Evolutionary conservation across 2,113 vertebrate species (phyloP), one percentile per base, ranked within the genome.

Genomic region (Gadus chalcogrammus): DNA sequence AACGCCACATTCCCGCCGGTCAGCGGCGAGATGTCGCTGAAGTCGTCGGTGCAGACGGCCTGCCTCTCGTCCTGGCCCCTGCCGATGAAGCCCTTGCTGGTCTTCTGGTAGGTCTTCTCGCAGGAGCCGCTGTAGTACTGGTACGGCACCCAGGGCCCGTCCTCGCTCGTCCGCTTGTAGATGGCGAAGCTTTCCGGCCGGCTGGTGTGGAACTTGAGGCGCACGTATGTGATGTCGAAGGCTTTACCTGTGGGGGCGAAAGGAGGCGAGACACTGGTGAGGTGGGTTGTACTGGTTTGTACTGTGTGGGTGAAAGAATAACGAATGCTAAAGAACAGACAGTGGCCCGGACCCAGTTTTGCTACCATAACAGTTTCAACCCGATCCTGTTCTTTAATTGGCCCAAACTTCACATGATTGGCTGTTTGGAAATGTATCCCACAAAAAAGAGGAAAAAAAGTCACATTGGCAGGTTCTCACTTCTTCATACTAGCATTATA

Each of bases 71-170:
- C 94, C 70, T 94, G 93, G 0, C 96, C 94, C 0, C 95, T 98
- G 65, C 94, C 92, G 87, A 99, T 96, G 87, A 98, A 99, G 72
- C 93, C 95, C 0, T 90, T 91, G 77, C 85, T 94, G 0, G 66
- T 2, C 79, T 97, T 97, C 53, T 48, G 84, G 77, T 98, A 99
- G 0, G 97, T 99, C 79, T 96, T 97, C 90, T 96, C 93, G 0
- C 97, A 99, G 67, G 97, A 99, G 9, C 97, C 95, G 0, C 97
- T 99, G 91, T 99, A 99, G 87, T 95, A 98, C 91, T 98, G 95
- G 91, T 98, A 99, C 0, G 97, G 97, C 1, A 91, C 74, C 97
- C 97, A 99, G 0, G 94, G 92, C 1, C 94, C 95, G 0, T 87
- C 92, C 61, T 95, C 94, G 3, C 80, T 75, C 0, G 91, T 94